Evolutionary conservation across 2,113 vertebrate species (phyloP).

Genomic region (Platichthys stellatus): DNA sequence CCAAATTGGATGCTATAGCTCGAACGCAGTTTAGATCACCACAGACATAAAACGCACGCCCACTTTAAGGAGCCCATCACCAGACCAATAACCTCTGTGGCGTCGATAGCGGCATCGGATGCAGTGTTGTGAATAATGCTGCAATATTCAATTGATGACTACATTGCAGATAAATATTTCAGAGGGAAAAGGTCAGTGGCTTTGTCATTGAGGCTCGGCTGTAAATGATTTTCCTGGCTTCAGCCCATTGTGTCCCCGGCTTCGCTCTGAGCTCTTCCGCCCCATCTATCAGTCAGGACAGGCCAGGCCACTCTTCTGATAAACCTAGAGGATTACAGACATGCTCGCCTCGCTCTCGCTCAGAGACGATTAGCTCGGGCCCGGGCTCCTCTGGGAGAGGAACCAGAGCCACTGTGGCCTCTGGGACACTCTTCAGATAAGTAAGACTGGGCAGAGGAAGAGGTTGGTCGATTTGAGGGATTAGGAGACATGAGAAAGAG

Average conservation of each 20-base stretch:
- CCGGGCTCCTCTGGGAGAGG: constrained; percentile 60
- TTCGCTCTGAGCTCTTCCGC: constrained; percentile 57
- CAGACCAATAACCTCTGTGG: constrained; percentile 59
- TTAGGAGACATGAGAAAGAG: constrained; percentile 45
- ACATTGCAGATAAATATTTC: constrained; percentile 55
- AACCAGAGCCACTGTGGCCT: constrained; percentile 69
- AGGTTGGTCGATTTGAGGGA: constrained; percentile 56
- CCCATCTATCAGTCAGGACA: constrained; percentile 55
- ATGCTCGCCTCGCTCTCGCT: constrained; percentile 53
- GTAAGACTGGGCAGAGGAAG: constrained; percentile 48
- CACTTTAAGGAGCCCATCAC: constrained; percentile 49
- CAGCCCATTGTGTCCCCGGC: constrained; percentile 46
- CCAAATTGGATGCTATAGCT: constrained; percentile 54
- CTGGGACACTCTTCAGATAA: constrained; percentile 72
- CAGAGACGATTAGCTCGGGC: constrained; percentile 66
- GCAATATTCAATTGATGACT: constrained; percentile 50
- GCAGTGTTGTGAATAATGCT: constrained; percentile 35
- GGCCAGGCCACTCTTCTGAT: constrained; percentile 67
- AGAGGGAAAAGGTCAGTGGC: constrained; percentile 56
- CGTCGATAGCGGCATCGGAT: constrained; percentile 44
- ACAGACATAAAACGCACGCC: constrained; percentile 29
- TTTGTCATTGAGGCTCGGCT: constrained; percentile 66
- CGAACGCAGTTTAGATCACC: constrained; percentile 48
- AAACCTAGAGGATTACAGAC: constrained; percentile 77
- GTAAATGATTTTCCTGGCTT: constrained; percentile 64